Conservation (phyloP, 1,140 invertebrate genomes). For the Drosophila athabasca region DNA sequence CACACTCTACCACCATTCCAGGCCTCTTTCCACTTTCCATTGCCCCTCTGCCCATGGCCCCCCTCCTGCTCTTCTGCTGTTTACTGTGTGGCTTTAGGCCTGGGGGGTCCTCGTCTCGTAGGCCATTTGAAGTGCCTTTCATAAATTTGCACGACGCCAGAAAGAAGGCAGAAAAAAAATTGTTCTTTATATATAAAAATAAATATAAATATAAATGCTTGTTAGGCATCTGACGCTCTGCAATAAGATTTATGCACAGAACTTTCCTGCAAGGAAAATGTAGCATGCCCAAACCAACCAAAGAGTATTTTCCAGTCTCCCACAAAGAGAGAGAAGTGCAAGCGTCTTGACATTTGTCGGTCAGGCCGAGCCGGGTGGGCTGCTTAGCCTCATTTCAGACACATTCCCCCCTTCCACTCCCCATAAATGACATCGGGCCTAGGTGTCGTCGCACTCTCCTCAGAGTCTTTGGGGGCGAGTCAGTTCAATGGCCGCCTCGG, state of each 20-base stretch:
- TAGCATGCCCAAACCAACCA: too few relatives aligned
- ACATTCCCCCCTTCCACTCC: neutral
- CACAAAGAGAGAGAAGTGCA: conserved; percentile 9
- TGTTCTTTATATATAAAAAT: too few relatives aligned
- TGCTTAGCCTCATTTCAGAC: neutral
- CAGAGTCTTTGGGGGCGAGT: too few relatives aligned
- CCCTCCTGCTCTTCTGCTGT: conserved; percentile 4
- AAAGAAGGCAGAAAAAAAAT: conserved; percentile 52
- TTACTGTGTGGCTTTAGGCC: conserved; percentile 24
- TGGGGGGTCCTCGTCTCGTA: conserved; percentile 17
- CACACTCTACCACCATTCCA: neutral
- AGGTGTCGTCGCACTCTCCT: conserved; percentile 37
- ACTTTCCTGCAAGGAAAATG: too few relatives aligned
- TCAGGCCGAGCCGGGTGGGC: neutral
- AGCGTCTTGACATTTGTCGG: conserved; percentile 33
- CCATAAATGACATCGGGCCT: conserved; percentile 1
- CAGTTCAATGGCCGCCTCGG: conserved; percentile 54
- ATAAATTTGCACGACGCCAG: conserved; percentile 60
- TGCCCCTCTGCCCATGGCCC: neutral
- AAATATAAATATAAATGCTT: conserved; percentile 44
- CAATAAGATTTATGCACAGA: too few relatives aligned
- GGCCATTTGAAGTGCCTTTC: conserved; percentile 59
- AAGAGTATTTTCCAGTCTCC: neutral
- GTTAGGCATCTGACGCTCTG: conserved; percentile 42
- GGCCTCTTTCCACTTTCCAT: neutral